Evolutionary conservation across 2,113 vertebrate genomes (phyloP).

Genomic region (Oreochromis tanganicae): DNA sequence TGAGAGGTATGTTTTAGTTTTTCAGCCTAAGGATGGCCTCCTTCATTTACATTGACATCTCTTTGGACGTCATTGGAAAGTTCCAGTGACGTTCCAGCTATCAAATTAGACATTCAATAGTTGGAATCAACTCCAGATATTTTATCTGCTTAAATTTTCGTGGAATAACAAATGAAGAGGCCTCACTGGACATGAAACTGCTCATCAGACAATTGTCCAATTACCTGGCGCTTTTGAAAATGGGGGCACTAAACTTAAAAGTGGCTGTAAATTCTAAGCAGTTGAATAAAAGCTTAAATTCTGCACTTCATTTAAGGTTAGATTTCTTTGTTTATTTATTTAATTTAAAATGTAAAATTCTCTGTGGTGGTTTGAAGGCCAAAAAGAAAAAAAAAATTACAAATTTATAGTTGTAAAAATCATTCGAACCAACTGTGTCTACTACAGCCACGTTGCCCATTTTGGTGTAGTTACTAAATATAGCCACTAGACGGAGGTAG

Average conservation of each 20-base stretch:
- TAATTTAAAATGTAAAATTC: background rate
- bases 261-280: background rate
- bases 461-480: background rate
- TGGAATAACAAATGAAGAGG: background rate
- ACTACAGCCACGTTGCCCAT: too few species aligned
- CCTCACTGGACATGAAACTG: background rate
- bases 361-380: background rate
- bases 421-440: background rate
- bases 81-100: background rate
- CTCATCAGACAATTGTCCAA: background rate
- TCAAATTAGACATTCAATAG: background rate
- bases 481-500: constrained; percentile 42
- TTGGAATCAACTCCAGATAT: background rate
- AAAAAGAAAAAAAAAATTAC: background rate
- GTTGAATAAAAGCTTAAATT: background rate
- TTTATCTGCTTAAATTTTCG: background rate
- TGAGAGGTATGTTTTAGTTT: background rate
- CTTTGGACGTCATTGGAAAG: background rate
- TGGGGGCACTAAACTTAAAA: background rate
- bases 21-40: background rate
- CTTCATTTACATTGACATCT: background rate
- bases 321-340: background rate
- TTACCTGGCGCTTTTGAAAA: background rate
- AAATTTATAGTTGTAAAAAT: background rate
- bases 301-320: background rate